Evolutionary conservation across 2,888 invertebrate genomes (phyloP), one percentile per base, ranked within the genome.

Genomic region (Mechanitis messenoides): DNA sequence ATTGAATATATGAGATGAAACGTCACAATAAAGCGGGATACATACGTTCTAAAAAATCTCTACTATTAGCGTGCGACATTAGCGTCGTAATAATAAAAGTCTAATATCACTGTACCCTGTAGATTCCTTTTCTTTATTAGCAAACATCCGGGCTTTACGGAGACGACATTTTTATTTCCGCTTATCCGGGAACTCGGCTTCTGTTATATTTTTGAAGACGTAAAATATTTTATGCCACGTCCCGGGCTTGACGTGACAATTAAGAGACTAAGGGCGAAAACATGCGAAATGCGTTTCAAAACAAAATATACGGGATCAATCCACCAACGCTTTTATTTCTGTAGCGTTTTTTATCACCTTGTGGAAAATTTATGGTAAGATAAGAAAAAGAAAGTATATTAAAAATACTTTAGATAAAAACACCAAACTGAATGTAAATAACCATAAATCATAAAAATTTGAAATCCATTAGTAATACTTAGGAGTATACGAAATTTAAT

Each of bases 111-210:
- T 72, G 73, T 74, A 75, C 56, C 79, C 69, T 78, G 72, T 72
- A 78, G 83, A 84, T 84, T 81, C 79, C 70, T 75, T 80, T 80
- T 80, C 83, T 85, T 87, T 87, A 87, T 86, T 86, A 86, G 81
- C 74, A 76, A 72, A 74, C 81, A 80, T 78, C 81, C 79, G 75
- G 78, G 83, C 75, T 85, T 86, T 82, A 80, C 77, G 74, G 71
- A 74, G 83, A 84, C 81, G 87, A 80, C 83, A 81, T 84, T 86
- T 87, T 88, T 87, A 86, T 86, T 84, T 83, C 80, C 80, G 80
- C 74, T 79, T 78, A 79, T 79, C 77, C 78, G 68, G 66, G 67
- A 58, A 60, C 56, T 58, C 69, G 70, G 69, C 74, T 70, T 62
- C 59, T 70, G 69, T 72, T 71, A 72, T 73, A 71, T 63, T 65